Percentiles rank a stretch among this genome's conserved stretches.
phyloP scores from a whole-genome alignment of 2,888 invertebrate genomes.

The Pycnomerus fuliginosus region DNA sequence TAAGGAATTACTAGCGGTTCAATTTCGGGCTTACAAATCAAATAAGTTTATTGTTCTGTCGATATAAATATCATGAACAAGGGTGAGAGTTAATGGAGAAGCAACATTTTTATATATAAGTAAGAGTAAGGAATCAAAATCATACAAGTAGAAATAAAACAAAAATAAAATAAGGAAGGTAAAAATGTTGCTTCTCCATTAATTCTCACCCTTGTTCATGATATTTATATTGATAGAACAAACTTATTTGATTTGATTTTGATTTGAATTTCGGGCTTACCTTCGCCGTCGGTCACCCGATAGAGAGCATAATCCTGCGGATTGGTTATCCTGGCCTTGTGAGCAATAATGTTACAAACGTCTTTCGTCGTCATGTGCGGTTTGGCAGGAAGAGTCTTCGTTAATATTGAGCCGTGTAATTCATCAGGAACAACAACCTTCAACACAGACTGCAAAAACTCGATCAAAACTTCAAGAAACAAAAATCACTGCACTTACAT shows the following conservation, averaged over 20 bases:
- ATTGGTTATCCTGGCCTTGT: constrained; percentile 93
- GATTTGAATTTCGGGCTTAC: constrained; percentile 59
- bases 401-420: constrained; percentile 85
- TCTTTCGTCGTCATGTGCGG: constrained; percentile 92
- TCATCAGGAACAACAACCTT: constrained; percentile 94
- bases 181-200: too few species aligned
- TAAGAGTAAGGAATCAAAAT: too few species aligned
- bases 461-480: constrained; percentile 7
- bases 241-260: too few species aligned
- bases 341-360: constrained; percentile 91
- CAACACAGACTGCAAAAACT: constrained; percentile 63
- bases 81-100: too few species aligned
- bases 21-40: not conserved
- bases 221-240: too few species aligned
- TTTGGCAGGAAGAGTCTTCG: constrained; percentile 88
- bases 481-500: constrained; percentile 42
- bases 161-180: too few species aligned
- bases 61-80: too few species aligned
- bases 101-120: too few species aligned
- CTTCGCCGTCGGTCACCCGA: constrained; percentile 86
- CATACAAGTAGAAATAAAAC: too few species aligned
- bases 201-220: too few species aligned
- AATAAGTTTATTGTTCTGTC: too few species aligned
- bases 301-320: constrained; percentile 95
- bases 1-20: not conserved